Percentiles rank a stretch among this genome's conserved stretches.
phyloP scores from a whole-genome alignment of 2,797 vertebrate species.

The Uromys caudimaculatus region DNA sequence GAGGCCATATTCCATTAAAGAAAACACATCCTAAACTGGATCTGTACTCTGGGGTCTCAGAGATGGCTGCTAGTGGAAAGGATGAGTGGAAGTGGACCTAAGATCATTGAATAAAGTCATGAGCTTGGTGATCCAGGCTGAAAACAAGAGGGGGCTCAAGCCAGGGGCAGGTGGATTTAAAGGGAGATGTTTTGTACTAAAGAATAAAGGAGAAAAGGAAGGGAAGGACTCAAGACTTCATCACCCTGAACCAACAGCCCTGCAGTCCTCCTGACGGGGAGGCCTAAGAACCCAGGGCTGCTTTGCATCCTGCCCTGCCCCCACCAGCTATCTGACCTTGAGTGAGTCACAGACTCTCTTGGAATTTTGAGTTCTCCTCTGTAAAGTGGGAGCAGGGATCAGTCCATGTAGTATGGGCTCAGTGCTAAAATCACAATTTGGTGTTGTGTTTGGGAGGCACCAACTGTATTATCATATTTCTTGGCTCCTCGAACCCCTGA shows the following conservation, averaged over 20 bases:
- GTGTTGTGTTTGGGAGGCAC: neutral
- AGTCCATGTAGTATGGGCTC: neutral
- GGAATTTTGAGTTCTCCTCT: constrained; percentile 5
- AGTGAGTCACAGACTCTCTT: neutral
- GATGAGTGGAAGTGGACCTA: neutral
- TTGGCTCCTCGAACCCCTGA: neutral
- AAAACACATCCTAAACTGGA: neutral
- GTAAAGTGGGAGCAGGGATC: neutral
- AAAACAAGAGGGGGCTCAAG: neutral
- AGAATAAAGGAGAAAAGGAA: neutral
- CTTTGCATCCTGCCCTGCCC: neutral
- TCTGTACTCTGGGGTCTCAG: neutral
- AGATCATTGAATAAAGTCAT: neutral
- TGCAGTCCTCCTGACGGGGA: neutral
- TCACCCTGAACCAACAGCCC: neutral
- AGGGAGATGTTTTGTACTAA: no score
- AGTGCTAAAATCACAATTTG: neutral
- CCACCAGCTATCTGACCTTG: neutral
- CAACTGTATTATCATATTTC: neutral
- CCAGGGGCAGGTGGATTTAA: neutral
- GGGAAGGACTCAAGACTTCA: neutral
- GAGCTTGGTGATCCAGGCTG: neutral
- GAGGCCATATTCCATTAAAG: neutral
- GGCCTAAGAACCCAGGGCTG: neutral
- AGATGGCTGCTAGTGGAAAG: neutral